These are phyloP conservation scores for Halcyon senegalensis DNA, from an alignment of 2,113 vertebrate species.

Conservation along the genomic window DNA sequence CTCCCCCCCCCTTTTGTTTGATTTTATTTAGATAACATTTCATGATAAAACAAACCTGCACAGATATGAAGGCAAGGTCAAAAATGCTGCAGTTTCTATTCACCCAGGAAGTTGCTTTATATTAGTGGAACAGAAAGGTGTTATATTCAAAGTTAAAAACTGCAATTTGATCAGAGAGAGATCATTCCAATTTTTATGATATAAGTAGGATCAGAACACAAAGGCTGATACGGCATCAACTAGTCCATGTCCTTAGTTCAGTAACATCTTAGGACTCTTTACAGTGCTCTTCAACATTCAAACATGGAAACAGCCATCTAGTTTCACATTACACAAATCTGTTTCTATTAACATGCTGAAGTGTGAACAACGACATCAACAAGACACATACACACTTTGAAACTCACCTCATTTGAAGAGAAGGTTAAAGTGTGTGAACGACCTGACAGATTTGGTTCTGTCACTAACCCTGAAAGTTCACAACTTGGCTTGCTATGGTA, in stretches of 20 bases:
- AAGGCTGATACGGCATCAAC: background rate
- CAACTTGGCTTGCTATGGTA: conserved; percentile 86
- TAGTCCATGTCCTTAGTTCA: background rate
- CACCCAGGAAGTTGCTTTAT: background rate
- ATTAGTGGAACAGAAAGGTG: background rate
- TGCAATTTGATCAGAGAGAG: background rate
- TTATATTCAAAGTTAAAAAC: background rate
- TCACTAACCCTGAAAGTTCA: conserved; percentile 91
- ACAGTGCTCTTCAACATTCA: conserved; percentile 8
- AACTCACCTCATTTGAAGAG: conserved; percentile 95
- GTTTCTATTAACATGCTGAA: conserved; percentile 43
- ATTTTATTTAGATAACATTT: background rate
- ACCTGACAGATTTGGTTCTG: conserved; percentile 93
- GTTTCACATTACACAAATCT: conserved; percentile 26
- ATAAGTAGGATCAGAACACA: background rate
- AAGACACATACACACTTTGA: conserved; percentile 74
- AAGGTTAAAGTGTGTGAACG: conserved; percentile 94
- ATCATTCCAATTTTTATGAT: background rate
- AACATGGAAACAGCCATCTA: background rate
- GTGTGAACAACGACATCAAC: conserved; percentile 61
- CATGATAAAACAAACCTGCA: background rate
- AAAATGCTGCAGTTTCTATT: background rate
- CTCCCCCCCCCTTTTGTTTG: background rate
- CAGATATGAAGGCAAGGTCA: background rate
- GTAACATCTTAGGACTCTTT: background rate